phyloP scores from a whole-genome alignment of 2,113 vertebrate genomes.

The Hassar affinis region DNA sequence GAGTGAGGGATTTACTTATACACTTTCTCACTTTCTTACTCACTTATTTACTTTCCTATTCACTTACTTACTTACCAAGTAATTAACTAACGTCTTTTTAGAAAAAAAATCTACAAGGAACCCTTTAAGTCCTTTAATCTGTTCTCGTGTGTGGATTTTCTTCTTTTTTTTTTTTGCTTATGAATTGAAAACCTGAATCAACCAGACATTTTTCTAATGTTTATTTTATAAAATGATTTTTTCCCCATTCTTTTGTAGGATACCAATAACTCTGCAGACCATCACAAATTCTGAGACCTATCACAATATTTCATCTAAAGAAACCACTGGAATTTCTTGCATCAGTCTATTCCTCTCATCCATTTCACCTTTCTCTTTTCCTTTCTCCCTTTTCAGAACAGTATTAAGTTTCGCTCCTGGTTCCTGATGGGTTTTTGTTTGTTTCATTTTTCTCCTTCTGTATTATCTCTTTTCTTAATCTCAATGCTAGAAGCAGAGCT shows the following conservation, averaged over 20 bases:
- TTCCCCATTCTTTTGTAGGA: neutral
- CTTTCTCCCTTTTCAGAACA: neutral
- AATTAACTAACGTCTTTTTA: too few relatives aligned
- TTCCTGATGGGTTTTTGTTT: neutral
- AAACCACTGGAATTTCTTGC: neutral
- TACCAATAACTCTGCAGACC: neutral
- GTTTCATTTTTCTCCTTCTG: neutral
- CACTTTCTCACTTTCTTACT: neutral
- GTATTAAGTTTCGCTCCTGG: neutral
- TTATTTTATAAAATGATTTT: neutral
- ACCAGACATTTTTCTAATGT: neutral
- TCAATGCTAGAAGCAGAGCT: neutral
- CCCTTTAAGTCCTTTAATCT: neutral
- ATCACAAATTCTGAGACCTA: too few relatives aligned
- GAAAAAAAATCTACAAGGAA: too few relatives aligned
- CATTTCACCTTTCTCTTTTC: constrained; percentile 13
- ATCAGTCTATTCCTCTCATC: neutral
- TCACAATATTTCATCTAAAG: neutral
- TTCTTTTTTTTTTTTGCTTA: neutral
- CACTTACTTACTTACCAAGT: neutral
- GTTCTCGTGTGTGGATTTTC: neutral
- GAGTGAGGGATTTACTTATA: too few relatives aligned
- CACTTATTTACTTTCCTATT: neutral
- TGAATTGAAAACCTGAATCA: neutral
- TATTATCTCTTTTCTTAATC: neutral